Conservation (phyloP, 2,888 invertebrate species). For the Nemurella pictetii region DNA sequence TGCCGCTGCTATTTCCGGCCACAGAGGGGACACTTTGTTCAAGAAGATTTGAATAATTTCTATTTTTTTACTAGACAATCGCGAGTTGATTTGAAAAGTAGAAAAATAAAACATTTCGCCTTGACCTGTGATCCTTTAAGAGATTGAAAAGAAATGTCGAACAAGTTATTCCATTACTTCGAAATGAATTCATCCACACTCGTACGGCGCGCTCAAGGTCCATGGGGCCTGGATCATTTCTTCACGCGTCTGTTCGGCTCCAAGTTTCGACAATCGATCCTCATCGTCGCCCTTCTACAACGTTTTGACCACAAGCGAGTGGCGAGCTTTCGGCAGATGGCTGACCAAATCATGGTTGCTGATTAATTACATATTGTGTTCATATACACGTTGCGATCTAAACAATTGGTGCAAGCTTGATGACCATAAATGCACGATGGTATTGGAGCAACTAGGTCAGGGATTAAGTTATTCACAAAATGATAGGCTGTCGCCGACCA, state of each 20-base stretch:
- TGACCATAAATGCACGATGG: background rate
- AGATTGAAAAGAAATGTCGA: slow-evolving; percentile 6
- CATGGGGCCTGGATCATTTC: background rate
- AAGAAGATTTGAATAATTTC: background rate
- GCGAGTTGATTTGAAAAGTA: background rate
- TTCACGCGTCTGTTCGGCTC: background rate
- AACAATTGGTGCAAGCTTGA: background rate
- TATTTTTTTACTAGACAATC: background rate
- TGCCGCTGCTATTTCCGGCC: slow-evolving; percentile 6
- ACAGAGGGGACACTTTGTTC: background rate
- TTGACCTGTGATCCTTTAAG: slow-evolving; percentile 3
- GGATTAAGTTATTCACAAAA: background rate
- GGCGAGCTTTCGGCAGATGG: background rate
- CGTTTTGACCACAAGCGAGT: background rate
- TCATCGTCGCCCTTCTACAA: background rate
- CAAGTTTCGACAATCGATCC: background rate
- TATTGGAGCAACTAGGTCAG: background rate
- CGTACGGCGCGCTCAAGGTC: background rate
- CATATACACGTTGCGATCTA: background rate
- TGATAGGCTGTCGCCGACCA: background rate
- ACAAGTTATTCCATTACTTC: background rate
- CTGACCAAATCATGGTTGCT: background rate
- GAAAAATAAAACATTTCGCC: background rate
- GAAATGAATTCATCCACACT: background rate
- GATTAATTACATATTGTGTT: background rate